Conservation (phyloP, 2,888 invertebrate species). For the Siphonodentalium dalli region DNA sequence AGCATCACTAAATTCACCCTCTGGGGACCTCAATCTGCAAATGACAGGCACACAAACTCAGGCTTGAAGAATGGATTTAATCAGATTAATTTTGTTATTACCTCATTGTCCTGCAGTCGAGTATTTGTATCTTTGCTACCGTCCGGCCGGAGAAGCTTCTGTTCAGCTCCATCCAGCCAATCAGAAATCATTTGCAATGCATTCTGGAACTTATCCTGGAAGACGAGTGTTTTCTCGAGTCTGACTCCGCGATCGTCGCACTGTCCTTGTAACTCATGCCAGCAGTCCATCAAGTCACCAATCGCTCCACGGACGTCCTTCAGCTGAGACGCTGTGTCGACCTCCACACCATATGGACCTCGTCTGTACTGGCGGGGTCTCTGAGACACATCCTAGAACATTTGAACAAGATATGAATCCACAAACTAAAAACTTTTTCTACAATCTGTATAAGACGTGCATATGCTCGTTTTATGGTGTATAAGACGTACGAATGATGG, state of each 20-base stretch:
- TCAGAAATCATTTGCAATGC: slow-evolving; percentile 49
- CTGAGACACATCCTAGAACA: not conserved
- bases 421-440: not conserved
- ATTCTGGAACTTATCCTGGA: slow-evolving; percentile 57
- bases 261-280: slow-evolving; percentile 46
- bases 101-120: slow-evolving; percentile 56
- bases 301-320: slow-evolving; percentile 41
- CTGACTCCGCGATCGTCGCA: slow-evolving; percentile 44
- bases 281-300: slow-evolving; percentile 42
- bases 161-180: slow-evolving; percentile 58
- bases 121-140: slow-evolving; percentile 41
- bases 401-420: not conserved
- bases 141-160: slow-evolving; percentile 42
- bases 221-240: slow-evolving; percentile 44
- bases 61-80: no score
- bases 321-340: slow-evolving; percentile 30
- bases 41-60: no score
- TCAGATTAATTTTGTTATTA: no score
- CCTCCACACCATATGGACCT: slow-evolving; percentile 14
- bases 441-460: not conserved
- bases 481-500: no score
- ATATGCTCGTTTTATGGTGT: no score
- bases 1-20: no score
- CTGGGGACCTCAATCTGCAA: no score
- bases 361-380: slow-evolving; percentile 28